Percentiles rank a stretch among this genome's conserved stretches.
Evolutionary conservation across 2,797 vertebrate genomes (phyloP).

Genomic region (Orientallactaga sibirica): DNA sequence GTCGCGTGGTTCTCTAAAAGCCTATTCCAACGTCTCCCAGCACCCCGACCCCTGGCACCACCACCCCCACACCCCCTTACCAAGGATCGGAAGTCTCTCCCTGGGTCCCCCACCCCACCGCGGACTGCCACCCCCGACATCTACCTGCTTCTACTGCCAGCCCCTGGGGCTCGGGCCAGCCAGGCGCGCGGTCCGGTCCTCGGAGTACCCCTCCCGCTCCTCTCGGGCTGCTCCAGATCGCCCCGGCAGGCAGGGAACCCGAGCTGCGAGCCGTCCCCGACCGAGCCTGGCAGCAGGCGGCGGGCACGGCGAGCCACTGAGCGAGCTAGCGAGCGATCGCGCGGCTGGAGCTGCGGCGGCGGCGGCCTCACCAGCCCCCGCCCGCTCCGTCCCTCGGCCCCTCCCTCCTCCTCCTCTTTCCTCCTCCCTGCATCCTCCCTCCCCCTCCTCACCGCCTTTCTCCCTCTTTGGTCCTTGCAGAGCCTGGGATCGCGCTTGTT

Average conservation of each 20-base stretch:
- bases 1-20: slow-evolving; percentile 45
- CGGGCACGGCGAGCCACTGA: slow-evolving; percentile 41
- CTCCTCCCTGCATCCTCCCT: neutral
- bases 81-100: neutral
- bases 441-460: neutral
- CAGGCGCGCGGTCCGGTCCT: neutral
- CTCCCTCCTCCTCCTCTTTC: slow-evolving; percentile 39
- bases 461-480: slow-evolving; percentile 33
- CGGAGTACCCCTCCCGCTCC: neutral
- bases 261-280: slow-evolving; percentile 20
- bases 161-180: slow-evolving; percentile 19
- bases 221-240: neutral
- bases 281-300: neutral
- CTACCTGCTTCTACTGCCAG: slow-evolving; percentile 71
- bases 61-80: neutral
- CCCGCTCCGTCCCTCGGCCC: neutral
- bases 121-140: slow-evolving; percentile 37
- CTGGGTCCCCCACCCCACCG: slow-evolving; percentile 31
- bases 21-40: neutral
- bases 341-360: slow-evolving; percentile 43
- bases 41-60: neutral
- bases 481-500: neutral
- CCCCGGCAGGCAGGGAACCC: neutral
- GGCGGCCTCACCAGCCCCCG: slow-evolving; percentile 67
- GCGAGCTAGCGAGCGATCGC: neutral